phyloP scores from a whole-genome alignment of 1,140 invertebrate genomes.

The Drosophila melanica region DNA sequence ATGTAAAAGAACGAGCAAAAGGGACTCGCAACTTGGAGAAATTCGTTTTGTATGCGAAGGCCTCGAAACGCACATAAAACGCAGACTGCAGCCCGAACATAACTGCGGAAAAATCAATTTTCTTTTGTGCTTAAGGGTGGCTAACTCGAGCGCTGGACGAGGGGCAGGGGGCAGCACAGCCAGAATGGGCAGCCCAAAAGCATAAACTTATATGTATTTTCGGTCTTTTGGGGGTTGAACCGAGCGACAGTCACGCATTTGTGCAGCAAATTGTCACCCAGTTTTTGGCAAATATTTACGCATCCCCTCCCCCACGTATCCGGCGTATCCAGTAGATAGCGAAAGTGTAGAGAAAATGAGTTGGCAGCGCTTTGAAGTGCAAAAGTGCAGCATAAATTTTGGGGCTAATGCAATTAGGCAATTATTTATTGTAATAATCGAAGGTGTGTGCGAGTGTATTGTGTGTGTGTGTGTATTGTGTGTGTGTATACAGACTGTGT shows the following conservation, averaged over 20 bases:
- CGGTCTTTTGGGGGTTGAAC: slow-evolving; percentile 65
- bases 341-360: slow-evolving; percentile 53
- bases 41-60: slow-evolving; percentile 6
- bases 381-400: slow-evolving; percentile 76
- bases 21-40: slow-evolving; percentile 18
- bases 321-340: slow-evolving; percentile 13
- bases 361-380: slow-evolving; percentile 66
- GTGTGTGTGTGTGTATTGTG: slow-evolving; percentile 8
- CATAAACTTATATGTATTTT: slow-evolving; percentile 30
- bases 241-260: slow-evolving; percentile 62
- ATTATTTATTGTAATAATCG: slow-evolving; percentile 54
- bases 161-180: slow-evolving; percentile 25
- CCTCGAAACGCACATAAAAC: slow-evolving; percentile 68
- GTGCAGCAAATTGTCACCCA: slow-evolving; percentile 79
- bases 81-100: slow-evolving; percentile 69
- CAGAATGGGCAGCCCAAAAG: slow-evolving; percentile 19
- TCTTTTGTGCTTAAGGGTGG: slow-evolving; percentile 68
- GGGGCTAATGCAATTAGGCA: slow-evolving; percentile 77
- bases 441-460: slow-evolving; percentile 11
- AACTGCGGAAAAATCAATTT: slow-evolving; percentile 81
- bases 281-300: slow-evolving; percentile 54
- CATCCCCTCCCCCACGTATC: background rate
- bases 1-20: slow-evolving; percentile 45
- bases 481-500: slow-evolving; percentile 17
- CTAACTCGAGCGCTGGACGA: background rate